These are phyloP conservation scores for Ceratitis capitata DNA, from an alignment of 1,140 invertebrate genomes.

Conservation along the genomic window DNA sequence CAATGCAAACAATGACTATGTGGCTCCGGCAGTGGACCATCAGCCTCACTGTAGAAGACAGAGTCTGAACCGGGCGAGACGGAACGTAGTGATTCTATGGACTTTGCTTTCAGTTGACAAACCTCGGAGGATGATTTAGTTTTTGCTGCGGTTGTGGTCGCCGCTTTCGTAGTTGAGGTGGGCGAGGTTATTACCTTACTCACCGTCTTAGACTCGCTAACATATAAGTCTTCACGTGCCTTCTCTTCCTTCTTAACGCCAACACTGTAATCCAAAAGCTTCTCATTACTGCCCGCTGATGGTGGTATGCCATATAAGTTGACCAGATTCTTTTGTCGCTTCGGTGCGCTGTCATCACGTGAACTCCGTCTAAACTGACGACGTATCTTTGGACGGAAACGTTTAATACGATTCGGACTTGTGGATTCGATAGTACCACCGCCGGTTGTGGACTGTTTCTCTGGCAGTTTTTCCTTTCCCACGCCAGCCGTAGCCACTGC, in stretches of 20 bases:
- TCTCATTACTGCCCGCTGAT: slow-evolving; percentile 52
- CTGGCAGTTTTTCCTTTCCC: slow-evolving; percentile 51
- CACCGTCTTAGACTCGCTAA: neutral
- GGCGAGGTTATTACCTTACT: neutral
- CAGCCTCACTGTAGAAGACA: slow-evolving; percentile 86
- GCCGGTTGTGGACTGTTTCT: slow-evolving; percentile 47
- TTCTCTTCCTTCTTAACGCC: slow-evolving; percentile 30
- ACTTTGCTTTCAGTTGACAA: slow-evolving; percentile 78
- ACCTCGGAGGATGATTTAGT: slow-evolving; percentile 64
- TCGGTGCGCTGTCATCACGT: slow-evolving; percentile 51
- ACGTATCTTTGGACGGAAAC: slow-evolving; percentile 63
- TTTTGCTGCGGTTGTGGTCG: slow-evolving; percentile 44
- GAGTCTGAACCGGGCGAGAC: slow-evolving; percentile 88
- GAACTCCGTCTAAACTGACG: slow-evolving; percentile 58
- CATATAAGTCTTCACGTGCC: slow-evolving; percentile 5
- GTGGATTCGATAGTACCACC: slow-evolving; percentile 47
- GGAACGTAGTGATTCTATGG: slow-evolving; percentile 83
- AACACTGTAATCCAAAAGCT: slow-evolving; percentile 57
- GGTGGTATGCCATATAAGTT: slow-evolving; percentile 41
- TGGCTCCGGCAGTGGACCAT: slow-evolving; percentile 65
- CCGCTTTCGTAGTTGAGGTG: too few relatives aligned
- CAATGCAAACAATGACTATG: slow-evolving; percentile 78
- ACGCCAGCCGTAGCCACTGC: neutral
- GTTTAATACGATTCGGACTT: slow-evolving; percentile 62
- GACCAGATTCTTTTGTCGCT: slow-evolving; percentile 39